A percentile compares a stretch with the other conserved stretches of the same genome.
Evolutionary conservation across 1,140 invertebrate genomes (phyloP).

Genomic region (Diabrotica undecimpunctata): DNA sequence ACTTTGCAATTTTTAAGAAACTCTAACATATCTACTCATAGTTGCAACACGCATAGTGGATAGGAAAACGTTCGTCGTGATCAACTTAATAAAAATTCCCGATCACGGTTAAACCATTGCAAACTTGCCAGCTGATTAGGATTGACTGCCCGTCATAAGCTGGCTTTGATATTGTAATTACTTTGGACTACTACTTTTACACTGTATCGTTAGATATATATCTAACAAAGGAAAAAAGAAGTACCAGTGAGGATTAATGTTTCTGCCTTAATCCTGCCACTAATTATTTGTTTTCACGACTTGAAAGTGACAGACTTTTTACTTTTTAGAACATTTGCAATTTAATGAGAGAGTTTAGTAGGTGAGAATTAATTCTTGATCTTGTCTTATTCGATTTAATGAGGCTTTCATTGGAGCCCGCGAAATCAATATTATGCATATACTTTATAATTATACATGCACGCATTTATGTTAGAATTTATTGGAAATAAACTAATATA

Average conservation of each 20-base stretch:
- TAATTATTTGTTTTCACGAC: background rate
- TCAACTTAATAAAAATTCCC: constrained; percentile 24
- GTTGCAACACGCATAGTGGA: constrained; percentile 28
- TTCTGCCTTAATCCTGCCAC: constrained; percentile 8
- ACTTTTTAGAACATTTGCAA: no score
- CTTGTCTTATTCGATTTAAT: no score
- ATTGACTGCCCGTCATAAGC: constrained; percentile 31
- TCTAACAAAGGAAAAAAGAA: background rate
- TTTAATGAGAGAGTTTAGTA: no score
- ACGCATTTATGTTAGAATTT: no score
- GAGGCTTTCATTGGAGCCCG: no score
- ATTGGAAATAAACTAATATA: no score
- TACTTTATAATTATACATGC: no score
- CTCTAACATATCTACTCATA: constrained; percentile 24
- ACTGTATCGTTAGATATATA: constrained; percentile 11
- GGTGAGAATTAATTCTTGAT: no score
- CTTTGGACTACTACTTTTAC: constrained; percentile 27
- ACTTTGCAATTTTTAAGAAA: constrained; percentile 22
- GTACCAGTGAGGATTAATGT: background rate
- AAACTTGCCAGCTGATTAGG: constrained; percentile 27
- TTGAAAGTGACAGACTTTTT: no score
- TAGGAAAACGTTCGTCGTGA: constrained; percentile 30
- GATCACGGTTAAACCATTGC: constrained; percentile 27
- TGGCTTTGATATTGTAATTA: constrained; percentile 33
- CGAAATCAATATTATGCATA: no score